Base-by-base conservation (phyloP, 1,140 invertebrate species). In the Diprion similis region DNA sequence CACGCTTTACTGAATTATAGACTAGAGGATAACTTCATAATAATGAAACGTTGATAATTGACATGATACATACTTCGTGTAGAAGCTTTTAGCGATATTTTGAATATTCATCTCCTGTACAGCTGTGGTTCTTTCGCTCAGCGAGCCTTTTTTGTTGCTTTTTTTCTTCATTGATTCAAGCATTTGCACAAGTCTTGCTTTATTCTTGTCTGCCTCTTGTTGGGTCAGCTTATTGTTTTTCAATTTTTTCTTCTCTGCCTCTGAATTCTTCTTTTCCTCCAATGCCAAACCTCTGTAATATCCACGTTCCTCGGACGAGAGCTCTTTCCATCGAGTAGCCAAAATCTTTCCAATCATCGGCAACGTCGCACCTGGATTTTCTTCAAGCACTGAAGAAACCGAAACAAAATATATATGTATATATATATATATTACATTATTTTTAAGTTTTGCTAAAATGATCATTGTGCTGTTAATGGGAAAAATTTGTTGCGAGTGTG, bases 261-360 rank as follows among this genome's bases (percentile, higher is more conserved):
- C 8, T 47, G n/a, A 0, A 13, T 46, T 19, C 77, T 69, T 2
- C n/a, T 19, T 73, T 69, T 77, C 51, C 13, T 79, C 19, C 8
- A 73, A 70, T 13, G 82, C 85, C 13, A 85, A 67, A 73, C 86
- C 83, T 74, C 85, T 80, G 74, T 88, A 90, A 78, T 82, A 83
- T 59, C 84, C 83, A 72, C 86, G 88, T 74, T 89, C 85, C 68
- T 88, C 84, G 2, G 84, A 76, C 1, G 83, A 78, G 59, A 89
- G 76, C 45, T 83, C 59, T 69, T 85, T 84, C 89, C 89, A 90
- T 11, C 78, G 74, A 48, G 81, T 71, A 59, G 82, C 84, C 70
- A 90, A 78, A 19, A 78, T 70, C 71, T 75, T 75, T 18, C 89
- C 88, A 45, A 88, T 78, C 76, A 86, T 82, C 1, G 85, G 78